phyloP scores from a whole-genome alignment of 2,113 vertebrate genomes.

The Chlorodrepanis virens region DNA sequence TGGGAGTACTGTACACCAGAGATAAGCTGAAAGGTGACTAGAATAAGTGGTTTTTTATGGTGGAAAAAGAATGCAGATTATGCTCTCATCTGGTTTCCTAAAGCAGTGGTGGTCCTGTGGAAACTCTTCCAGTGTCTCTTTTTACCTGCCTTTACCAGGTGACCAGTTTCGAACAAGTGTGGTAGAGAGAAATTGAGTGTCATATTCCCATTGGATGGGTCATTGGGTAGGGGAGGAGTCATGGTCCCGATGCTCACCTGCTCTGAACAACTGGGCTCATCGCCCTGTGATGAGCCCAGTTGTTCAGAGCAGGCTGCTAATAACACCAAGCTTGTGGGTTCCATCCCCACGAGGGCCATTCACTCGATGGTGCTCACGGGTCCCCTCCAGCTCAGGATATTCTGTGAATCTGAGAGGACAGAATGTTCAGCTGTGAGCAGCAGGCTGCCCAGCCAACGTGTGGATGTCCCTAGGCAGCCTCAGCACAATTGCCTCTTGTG shows the following conservation, averaged over 20 bases:
- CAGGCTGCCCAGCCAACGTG: neutral
- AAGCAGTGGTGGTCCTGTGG: neutral
- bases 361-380: accelerated
- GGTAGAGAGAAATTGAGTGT: neutral
- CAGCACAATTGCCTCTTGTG: neutral
- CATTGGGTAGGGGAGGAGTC: neutral
- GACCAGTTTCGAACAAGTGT: neutral
- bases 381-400: neutral
- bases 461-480: neutral
- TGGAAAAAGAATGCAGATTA: neutral
- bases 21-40: constrained; percentile 88
- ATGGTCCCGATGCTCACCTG: accelerated
- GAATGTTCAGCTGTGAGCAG: neutral
- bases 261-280: no score
- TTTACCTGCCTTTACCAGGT: neutral
- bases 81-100: neutral
- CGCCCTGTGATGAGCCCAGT: neutral
- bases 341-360: neutral
- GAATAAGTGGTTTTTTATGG: neutral
- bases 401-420: neutral
- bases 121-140: neutral
- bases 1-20: constrained; percentile 91
- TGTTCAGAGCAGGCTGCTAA: neutral
- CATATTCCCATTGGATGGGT: neutral
- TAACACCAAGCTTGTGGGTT: accelerated